Evolutionary conservation across 92 coral and sea anemone genomes (phyloP), one percentile per base, ranked within the genome.

Genomic region (Phenganax subtilis): DNA sequence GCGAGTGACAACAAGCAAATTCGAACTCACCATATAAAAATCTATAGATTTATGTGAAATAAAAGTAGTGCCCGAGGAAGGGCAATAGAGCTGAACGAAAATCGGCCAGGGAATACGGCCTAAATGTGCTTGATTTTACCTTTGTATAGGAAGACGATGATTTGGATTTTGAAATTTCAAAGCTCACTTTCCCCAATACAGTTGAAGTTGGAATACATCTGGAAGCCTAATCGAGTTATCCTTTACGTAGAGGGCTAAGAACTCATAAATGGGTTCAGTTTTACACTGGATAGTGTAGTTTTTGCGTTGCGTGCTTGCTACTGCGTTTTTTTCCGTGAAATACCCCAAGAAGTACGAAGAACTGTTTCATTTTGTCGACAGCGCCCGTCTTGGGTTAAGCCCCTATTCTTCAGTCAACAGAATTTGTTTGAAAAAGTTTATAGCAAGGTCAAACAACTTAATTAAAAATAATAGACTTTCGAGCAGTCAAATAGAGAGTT

Each of bases 271-370:
- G 68, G 68, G 25, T 62, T 27, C 16, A 20, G 68, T 62, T 62
- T 62, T 20, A 6, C 68, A 7, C 25, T 62, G 9, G 68, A 62
- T 15, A 62, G 68, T 15, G 68, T 62, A 0, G 6, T 62, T 14
- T 20, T 62, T 15, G 68, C 68, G 2, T 0, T 62, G 68, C 68
- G 15, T 20, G 16, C 16, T 15, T 62, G 68, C 25, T 85, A 77
- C 76, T 85, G 78, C 47, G 63, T 79, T 25, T 85, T 60, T 85
- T 66, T 78, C 54, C 28, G 25, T 84, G 9, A 64, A 54, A 44
- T 84, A 76, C 59, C 84, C 84, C 10, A 58, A 59, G 10, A 30
- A 69, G 51, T 56, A 73, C 72, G 78, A 85, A 29, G 70, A 57
- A 6, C 68, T 62, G 16, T 62, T 62, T 62, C 27, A 15, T 62